Evolutionary conservation across 1,140 invertebrate species (phyloP).

Genomic region (Ganaspis sp.): DNA sequence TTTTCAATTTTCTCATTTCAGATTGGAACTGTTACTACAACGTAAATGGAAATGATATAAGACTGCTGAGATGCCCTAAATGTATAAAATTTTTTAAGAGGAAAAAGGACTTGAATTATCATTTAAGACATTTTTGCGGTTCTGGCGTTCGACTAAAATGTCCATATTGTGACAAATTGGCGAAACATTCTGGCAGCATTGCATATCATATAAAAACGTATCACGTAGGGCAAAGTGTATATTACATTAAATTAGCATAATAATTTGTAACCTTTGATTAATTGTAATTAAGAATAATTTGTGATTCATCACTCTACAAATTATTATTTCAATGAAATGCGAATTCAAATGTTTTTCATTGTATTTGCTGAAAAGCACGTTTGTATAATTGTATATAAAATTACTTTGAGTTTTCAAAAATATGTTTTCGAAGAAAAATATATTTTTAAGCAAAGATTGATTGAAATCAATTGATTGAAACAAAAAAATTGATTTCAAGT

Average conservation of each 20-base stretch:
- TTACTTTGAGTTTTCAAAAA: too few species aligned
- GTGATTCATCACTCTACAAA: too few species aligned
- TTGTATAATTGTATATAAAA: too few species aligned
- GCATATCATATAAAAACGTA: slow-evolving; percentile 26
- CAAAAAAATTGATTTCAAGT: too few species aligned
- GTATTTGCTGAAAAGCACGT: too few species aligned
- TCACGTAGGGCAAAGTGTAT: background rate
- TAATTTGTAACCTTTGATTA: too few species aligned
- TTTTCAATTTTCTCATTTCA: slow-evolving; percentile 5
- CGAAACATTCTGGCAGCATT: slow-evolving; percentile 3
- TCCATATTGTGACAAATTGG: background rate
- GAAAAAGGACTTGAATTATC: slow-evolving; percentile 60
- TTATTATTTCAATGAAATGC: too few species aligned
- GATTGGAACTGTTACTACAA: slow-evolving; percentile 18
- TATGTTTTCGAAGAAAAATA: too few species aligned
- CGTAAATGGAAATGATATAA: background rate
- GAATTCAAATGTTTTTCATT: too few species aligned
- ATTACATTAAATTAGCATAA: background rate
- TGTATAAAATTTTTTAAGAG: slow-evolving; percentile 61
- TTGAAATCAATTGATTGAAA: too few species aligned
- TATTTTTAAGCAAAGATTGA: too few species aligned
- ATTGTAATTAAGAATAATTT: too few species aligned
- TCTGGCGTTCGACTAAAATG: slow-evolving; percentile 40
- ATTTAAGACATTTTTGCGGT: slow-evolving; percentile 51
- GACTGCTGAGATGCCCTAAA: slow-evolving; percentile 48